These are phyloP conservation scores for Lasioglossum oenotherae DNA, from an alignment of 2,888 invertebrate species.

Conservation along the genomic window DNA sequence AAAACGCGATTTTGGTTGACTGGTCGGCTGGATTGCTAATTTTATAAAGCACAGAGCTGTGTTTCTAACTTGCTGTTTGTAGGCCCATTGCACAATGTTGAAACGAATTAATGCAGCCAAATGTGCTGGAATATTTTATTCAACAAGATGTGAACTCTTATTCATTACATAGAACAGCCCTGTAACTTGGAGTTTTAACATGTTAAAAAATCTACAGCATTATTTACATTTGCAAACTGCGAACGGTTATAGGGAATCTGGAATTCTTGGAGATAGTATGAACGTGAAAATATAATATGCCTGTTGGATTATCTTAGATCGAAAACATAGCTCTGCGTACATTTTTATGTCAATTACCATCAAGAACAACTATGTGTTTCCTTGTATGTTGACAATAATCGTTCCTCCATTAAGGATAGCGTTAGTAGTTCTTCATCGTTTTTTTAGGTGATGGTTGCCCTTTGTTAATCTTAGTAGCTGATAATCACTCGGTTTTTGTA, in stretches of 20 bases:
- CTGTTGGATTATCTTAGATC: not conserved
- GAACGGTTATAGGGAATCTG: not conserved
- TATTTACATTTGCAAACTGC: not conserved
- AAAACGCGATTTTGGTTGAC: conserved; percentile 70
- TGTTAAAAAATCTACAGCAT: not conserved
- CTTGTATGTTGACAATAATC: conserved; percentile 61
- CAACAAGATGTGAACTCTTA: not conserved
- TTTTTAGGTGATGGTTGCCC: conserved; percentile 59
- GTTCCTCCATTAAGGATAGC: conserved; percentile 52
- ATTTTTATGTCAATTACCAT: conserved; percentile 57
- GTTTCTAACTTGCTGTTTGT: conserved; percentile 45
- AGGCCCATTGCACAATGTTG: not conserved
- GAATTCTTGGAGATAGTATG: not conserved
- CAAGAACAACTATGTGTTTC: conserved; percentile 60
- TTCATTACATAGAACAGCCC: not conserved
- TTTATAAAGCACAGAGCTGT: conserved; percentile 69
- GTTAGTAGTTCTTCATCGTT: conserved; percentile 50
- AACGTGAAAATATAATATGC: not conserved
- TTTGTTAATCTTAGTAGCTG: conserved; percentile 60
- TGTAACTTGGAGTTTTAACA: not conserved
- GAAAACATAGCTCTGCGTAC: conserved; percentile 77
- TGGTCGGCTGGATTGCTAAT: conserved; percentile 69
- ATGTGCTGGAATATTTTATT: not conserved
- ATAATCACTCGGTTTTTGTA: conserved; percentile 52
- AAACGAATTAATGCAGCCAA: not conserved